Evolutionary conservation across 2,113 vertebrate species (phyloP).

Genomic region (Epinephelus cyanopodus): DNA sequence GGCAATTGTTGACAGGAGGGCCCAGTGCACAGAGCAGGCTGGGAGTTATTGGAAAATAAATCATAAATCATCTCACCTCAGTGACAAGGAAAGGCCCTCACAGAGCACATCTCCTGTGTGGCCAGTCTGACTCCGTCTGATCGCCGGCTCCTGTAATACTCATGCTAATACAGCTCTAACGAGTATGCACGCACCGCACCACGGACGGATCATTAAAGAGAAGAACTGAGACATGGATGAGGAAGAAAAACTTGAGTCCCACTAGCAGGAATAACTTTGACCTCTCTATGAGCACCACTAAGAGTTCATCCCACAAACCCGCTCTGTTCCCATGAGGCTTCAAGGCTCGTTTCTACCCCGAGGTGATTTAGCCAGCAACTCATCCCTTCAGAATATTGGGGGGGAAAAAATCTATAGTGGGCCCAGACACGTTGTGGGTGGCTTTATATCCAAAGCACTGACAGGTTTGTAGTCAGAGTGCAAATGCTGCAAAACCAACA

Average conservation of each 20-base stretch:
- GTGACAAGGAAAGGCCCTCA: conserved; percentile 77
- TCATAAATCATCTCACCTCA: conserved; percentile 83
- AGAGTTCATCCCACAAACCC: conserved; percentile 62
- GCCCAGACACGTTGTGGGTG: conserved; percentile 56
- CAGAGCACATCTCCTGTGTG: conserved; percentile 75
- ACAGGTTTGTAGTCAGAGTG: conserved; percentile 66
- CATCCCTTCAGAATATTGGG: conserved; percentile 52
- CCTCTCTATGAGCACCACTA: conserved; percentile 59
- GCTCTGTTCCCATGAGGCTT: conserved; percentile 55
- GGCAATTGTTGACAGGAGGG: conserved; percentile 73
- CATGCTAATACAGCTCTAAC: conserved; percentile 78
- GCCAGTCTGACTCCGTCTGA: conserved; percentile 64
- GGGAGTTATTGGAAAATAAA: conserved; percentile 84
- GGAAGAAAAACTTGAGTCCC: conserved; percentile 58
- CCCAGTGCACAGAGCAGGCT: conserved; percentile 71
- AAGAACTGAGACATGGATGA: conserved; percentile 46
- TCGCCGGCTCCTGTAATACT: conserved; percentile 58
- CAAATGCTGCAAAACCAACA: conserved; percentile 71
- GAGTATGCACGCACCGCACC: conserved; percentile 53
- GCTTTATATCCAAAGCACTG: conserved; percentile 52
- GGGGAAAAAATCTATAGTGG: conserved; percentile 20
- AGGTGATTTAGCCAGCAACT: conserved; percentile 73
- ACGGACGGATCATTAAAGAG: conserved; percentile 70
- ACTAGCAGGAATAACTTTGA: conserved; percentile 67
- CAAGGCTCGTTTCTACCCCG: conserved; percentile 59